Percentiles rank a stretch among this genome's conserved stretches.
phyloP scores from a whole-genome alignment of 1,140 invertebrate genomes.

The Zophobas atratus region DNA sequence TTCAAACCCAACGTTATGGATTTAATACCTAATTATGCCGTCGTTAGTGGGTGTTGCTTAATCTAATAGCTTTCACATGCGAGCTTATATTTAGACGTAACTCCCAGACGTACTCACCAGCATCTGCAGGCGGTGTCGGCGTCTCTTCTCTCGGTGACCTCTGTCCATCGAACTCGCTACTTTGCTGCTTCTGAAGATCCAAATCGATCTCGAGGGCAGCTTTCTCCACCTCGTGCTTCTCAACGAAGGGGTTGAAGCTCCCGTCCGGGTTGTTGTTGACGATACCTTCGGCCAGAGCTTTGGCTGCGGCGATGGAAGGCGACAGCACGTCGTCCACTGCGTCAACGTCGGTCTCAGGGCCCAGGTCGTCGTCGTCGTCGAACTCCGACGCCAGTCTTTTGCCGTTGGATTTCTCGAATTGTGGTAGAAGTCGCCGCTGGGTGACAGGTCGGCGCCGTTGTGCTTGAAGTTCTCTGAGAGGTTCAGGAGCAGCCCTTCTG shows the following conservation, averaged over 20 bases:
- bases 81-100: background rate
- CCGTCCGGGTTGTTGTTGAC: slow-evolving; percentile 58
- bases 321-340: slow-evolving; percentile 69
- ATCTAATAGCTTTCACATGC: background rate
- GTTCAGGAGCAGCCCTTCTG: slow-evolving; percentile 59
- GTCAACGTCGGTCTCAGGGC: slow-evolving; percentile 76
- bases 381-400: slow-evolving; percentile 60
- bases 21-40: slow-evolving; percentile 1
- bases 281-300: slow-evolving; percentile 51
- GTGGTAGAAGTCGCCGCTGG: slow-evolving; percentile 49
- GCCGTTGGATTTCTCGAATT: slow-evolving; percentile 61
- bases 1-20: background rate
- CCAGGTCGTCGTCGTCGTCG: slow-evolving; percentile 74
- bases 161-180: slow-evolving; percentile 58
- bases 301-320: slow-evolving; percentile 42
- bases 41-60: background rate
- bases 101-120: slow-evolving; percentile 66
- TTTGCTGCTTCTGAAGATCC: slow-evolving; percentile 60
- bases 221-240: slow-evolving; percentile 56
- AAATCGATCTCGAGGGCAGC: slow-evolving; percentile 55
- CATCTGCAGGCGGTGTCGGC: slow-evolving; percentile 71
- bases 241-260: slow-evolving; percentile 57
- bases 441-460: slow-evolving; percentile 54
- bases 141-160: slow-evolving; percentile 65
- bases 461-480: slow-evolving; percentile 61